phyloP scores from a whole-genome alignment of 2,888 invertebrate species.

The Stenurella melanura region DNA sequence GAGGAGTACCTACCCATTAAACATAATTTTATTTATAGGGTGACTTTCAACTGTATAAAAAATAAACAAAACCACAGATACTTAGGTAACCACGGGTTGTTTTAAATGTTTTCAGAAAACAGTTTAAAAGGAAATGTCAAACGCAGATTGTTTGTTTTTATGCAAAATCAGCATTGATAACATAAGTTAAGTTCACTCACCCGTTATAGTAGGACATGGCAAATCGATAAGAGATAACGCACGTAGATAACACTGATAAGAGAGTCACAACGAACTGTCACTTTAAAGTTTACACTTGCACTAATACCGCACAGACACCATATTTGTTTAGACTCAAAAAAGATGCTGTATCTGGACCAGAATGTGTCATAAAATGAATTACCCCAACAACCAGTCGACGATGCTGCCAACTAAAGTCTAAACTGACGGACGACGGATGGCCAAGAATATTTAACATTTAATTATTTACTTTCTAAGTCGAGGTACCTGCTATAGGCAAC shows the following conservation, averaged over 20 bases:
- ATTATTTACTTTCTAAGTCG: not conserved
- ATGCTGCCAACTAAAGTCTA: slow-evolving; percentile 33
- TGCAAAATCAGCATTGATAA: slow-evolving; percentile 17
- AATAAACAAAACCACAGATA: not conserved
- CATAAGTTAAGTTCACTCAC: slow-evolving; percentile 47
- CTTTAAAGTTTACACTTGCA: slow-evolving; percentile 20
- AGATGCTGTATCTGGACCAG: slow-evolving; percentile 50
- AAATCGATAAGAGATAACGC: slow-evolving; percentile 39
- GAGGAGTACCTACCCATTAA: not conserved
- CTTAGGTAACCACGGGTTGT: not conserved
- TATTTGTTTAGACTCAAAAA: slow-evolving; percentile 40
- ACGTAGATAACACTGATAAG: slow-evolving; percentile 42
- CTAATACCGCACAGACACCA: slow-evolving; percentile 31
- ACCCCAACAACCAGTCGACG: slow-evolving; percentile 20
- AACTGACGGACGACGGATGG: not conserved
- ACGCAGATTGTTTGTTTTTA: slow-evolving; percentile 22
- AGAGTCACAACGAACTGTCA: slow-evolving; percentile 37
- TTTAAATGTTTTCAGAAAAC: not conserved
- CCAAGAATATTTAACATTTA: slow-evolving; percentile 3
- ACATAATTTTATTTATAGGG: not conserved
- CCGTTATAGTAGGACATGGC: slow-evolving; percentile 54
- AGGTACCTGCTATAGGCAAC: not conserved
- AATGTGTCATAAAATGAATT: slow-evolving; percentile 48
- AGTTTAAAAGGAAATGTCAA: slow-evolving; percentile 26
- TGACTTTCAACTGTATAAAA: not conserved